A percentile compares a stretch with the other conserved stretches of the same genome.
These are phyloP conservation scores for Coccyzus lansbergi DNA, from an alignment of 2,797 vertebrate species.

Conservation along the genomic window DNA sequence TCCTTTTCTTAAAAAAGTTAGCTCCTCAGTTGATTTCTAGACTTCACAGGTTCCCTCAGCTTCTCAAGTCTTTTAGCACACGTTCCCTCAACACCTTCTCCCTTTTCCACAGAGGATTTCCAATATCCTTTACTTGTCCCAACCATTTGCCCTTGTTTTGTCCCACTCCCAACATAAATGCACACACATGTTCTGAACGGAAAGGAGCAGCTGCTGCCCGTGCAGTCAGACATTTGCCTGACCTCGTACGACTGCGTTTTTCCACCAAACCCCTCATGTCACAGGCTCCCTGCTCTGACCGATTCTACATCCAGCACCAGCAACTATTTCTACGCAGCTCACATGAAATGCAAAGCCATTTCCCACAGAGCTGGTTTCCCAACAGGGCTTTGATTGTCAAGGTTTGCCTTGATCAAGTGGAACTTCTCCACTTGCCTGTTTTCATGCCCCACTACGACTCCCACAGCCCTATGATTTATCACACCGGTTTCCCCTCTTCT, in stretches of 20 bases:
- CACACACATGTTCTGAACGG: not conserved
- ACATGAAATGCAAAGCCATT: not conserved
- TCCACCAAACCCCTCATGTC: not conserved
- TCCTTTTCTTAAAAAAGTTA: not conserved
- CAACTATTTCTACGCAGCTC: not conserved
- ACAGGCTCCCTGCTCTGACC: not conserved
- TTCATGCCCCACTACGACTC: not conserved
- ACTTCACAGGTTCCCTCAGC: conserved; percentile 17
- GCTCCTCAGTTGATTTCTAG: not conserved
- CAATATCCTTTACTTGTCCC: not conserved
- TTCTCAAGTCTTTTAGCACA: not conserved
- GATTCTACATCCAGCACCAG: not conserved
- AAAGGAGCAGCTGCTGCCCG: not conserved
- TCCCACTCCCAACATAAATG: not conserved
- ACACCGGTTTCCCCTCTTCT: not conserved
- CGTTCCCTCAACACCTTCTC: not conserved
- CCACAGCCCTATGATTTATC: not conserved
- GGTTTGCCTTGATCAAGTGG: not conserved
- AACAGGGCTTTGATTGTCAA: not conserved
- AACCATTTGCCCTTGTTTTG: not conserved
- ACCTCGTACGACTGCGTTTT: not conserved
- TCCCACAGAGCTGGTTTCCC: not conserved
- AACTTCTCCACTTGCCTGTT: not conserved
- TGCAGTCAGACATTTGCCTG: not conserved
- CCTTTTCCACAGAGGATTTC: not conserved